Evolutionary conservation across 1,140 invertebrate species (phyloP), one percentile per base, ranked within the genome.

Genomic region (Brachionus rubens): DNA sequence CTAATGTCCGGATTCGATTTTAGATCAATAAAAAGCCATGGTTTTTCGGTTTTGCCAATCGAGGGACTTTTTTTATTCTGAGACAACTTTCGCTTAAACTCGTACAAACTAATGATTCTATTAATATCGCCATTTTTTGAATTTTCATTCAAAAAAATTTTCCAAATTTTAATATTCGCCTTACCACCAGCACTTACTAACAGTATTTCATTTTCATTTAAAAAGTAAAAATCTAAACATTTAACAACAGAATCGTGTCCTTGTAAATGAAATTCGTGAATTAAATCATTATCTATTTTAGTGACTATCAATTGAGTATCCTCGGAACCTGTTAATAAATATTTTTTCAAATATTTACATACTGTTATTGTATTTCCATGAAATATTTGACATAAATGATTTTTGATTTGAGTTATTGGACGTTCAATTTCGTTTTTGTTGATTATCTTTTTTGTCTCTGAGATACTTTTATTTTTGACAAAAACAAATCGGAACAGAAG

Each of bases 91-190:
- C 50, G 21, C 9, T 72, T 72, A 19, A 72, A 72, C 28, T 72
- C 68, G 30, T 50, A 72, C 28, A 72, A 54, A 33, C n/a, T 36
- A 12, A 30, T 54, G 1, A 72, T 41, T 14, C 68, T 21, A 5
- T 43, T 41, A 24, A 65, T 65, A 46, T 26, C n/a, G n/a, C 10
- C 3, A 12, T 28, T 9, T 40, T 72, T 10, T 30, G 9, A 21
- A 54, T 48, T 50, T 48, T 72, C 30, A 41, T 40, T 26, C 24
- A 40, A 50, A 36, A 72, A 28, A 9, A 72, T 33, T 41, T 72
- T 72, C 68, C 68, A 72, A 26, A 72, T 50, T 50, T 72, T 72
- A 36, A 72, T 72, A 40, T 72, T 72, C 26, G 68, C 68, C 33
- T 72, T 72, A n/a, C 68, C 68, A 14, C 68, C 68, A 33, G 68